Percentiles rank a stretch among this genome's conserved stretches.
Conservation (phyloP, 2,113 vertebrate species). For the Pteropus alecto region DNA sequence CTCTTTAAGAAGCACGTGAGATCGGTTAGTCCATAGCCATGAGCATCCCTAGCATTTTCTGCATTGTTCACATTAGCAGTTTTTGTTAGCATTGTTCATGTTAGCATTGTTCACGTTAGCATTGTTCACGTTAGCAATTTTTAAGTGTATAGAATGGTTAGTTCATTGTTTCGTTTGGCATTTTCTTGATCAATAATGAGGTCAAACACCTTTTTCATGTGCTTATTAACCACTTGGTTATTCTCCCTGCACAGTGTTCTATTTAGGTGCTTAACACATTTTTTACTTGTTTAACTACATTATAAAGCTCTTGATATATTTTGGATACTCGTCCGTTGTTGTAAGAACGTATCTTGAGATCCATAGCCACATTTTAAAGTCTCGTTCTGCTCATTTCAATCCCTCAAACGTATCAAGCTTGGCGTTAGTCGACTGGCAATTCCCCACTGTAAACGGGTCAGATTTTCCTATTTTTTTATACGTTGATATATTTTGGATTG, state of each 20-base stretch:
- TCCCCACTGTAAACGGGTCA: background rate
- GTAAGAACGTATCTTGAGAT: background rate
- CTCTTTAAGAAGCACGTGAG: fast-evolving
- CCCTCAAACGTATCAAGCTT: background rate
- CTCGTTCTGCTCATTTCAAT: background rate
- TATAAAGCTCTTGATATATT: background rate
- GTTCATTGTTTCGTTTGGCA: background rate
- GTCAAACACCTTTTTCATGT: background rate
- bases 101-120: too few species aligned
- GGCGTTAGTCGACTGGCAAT: background rate
- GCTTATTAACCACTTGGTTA: background rate
- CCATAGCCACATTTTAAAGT: background rate
- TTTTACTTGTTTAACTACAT: background rate
- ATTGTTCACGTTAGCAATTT: too few species aligned
- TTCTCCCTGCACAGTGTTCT: background rate
- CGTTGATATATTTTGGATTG: background rate
- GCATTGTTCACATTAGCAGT: too few species aligned
- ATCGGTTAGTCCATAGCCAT: background rate
- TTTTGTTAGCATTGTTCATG: too few species aligned
- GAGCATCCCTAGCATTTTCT: background rate
- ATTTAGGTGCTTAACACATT: background rate
- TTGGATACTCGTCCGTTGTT: background rate
- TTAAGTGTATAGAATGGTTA: too few species aligned
- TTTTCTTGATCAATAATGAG: background rate
- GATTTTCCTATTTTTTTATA: background rate